Conservation (phyloP, 30 jellyfish, hydroid and myxozoan species). For the Hydractinia echinata region DNA sequence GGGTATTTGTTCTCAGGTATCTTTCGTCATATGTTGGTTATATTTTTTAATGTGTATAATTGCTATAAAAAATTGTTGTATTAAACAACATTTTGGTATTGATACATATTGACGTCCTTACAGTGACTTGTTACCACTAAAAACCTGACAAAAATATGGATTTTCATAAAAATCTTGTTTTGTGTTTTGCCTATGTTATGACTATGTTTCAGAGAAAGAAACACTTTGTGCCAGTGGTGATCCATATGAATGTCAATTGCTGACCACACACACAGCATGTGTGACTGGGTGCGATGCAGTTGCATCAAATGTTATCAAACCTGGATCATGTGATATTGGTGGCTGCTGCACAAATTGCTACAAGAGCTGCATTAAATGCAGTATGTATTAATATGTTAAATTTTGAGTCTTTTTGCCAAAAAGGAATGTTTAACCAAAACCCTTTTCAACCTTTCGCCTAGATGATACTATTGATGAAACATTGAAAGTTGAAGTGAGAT, state of each 20-base stretch:
- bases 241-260: constrained; percentile 66
- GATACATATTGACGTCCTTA: too few species aligned
- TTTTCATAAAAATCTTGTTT: too few species aligned
- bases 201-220: constrained; percentile 43
- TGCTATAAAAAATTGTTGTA: too few species aligned
- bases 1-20: too few species aligned
- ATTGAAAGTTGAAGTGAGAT: constrained; percentile 36
- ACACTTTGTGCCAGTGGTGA: constrained; percentile 61
- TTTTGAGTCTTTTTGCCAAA: neutral
- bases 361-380: constrained; percentile 57
- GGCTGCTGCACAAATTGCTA: constrained; percentile 72
- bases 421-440: neutral
- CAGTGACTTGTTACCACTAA: too few species aligned
- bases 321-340: constrained; percentile 58
- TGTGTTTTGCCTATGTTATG: too few species aligned
- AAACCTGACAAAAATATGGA: too few species aligned
- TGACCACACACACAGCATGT: constrained; percentile 46
- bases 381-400: constrained; percentile 37
- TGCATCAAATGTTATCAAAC: constrained; percentile 66
- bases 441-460: constrained; percentile 6
- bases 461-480: constrained; percentile 47
- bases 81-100: too few species aligned
- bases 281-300: constrained; percentile 53
- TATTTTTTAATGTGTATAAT: too few species aligned
- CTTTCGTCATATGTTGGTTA: too few species aligned